Evolutionary conservation across 1,140 invertebrate genomes (phyloP), one percentile per base, ranked within the genome.

Genomic region (Cyclina sinensis): DNA sequence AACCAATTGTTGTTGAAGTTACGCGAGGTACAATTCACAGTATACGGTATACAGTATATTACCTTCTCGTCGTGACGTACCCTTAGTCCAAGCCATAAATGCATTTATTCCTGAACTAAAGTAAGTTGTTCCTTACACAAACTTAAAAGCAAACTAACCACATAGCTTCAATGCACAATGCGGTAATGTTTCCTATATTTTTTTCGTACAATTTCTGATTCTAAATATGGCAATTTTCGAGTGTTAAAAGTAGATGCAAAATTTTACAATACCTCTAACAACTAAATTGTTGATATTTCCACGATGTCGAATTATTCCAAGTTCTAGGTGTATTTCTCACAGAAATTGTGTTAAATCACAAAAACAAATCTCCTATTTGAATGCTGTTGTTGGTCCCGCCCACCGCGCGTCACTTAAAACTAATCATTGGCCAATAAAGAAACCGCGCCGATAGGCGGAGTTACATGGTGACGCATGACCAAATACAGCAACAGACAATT

Each of bases 211-310:
- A 24, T 51, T 78, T 68, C n/a, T 11, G 37, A 46, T 21, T 35
- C 59, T 24, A 59, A 62, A 76, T 59, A 78, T 76, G 43, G 39
- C 70, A 86, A 74, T 86, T 86, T 86, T 80, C 54, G 27, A 24
- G 86, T 73, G 68, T 30, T 27, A 59, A 83, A 88, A 88, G n/a
- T 54, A 82, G 86, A 88, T 80, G 86, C 46, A 88, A 74, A 88
- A 81, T 73, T 88, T 88, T 82, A 81, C 78, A 88, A 82, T 88
- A 88, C 86, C 86, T 88, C 68, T 88, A 88, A 62, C 79, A 65
- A 51, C 65, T 82, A 70, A 76, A 74, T 83, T 88, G 86, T 83
- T 48, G 86, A 82, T 73, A 82, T 88, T 76, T 76, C 65, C 86
- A 88, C 86, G 57, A 88, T 82, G 43, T 59, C 62, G 59, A 82